A percentile compares a stretch with the other conserved stretches of the same genome.
phyloP scores from a whole-genome alignment of 2,888 invertebrate species.

The Andrena trimmerana region DNA sequence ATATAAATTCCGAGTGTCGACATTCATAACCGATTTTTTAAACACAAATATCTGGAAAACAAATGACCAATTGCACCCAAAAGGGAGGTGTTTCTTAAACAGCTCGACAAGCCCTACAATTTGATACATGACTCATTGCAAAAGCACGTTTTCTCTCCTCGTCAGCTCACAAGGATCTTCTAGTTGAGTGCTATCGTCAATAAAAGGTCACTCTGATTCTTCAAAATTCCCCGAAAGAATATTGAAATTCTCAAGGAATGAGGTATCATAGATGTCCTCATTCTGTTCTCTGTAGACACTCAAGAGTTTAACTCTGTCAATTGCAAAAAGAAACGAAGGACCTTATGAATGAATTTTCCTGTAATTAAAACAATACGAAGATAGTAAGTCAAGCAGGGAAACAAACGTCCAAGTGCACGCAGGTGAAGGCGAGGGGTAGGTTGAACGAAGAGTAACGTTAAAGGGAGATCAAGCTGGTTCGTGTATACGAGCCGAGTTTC shows the following conservation, averaged over 20 bases:
- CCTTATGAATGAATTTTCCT: conserved; percentile 59
- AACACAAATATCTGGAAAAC: no score
- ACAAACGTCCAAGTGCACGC: conserved; percentile 20
- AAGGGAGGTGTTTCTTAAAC: no score
- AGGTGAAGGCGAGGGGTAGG: conserved; percentile 5
- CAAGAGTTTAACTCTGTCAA: conserved; percentile 56
- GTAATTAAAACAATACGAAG: conserved; percentile 47
- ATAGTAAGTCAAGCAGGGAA: conserved; percentile 24
- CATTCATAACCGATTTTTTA: no score
- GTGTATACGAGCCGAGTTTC: conserved; percentile 78
- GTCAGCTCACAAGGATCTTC: no score
- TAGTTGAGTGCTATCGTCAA: no score
- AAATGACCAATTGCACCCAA: no score
- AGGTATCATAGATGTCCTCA: conserved; percentile 30
- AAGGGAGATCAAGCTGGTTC: conserved; percentile 39
- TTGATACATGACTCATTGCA: no score
- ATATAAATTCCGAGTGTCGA: no score
- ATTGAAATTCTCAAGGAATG: conserved; percentile 40
- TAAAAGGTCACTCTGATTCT: no score
- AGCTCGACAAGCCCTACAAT: no score
- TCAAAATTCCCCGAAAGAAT: conserved; percentile 21
- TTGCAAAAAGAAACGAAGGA: conserved; percentile 60
- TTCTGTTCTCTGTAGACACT: conserved; percentile 31
- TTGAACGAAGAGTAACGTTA: conserved; percentile 26
- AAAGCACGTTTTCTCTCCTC: no score